Evolutionary conservation across 2,113 vertebrate genomes (phyloP).

Genomic region (Apteryx owenii): DNA sequence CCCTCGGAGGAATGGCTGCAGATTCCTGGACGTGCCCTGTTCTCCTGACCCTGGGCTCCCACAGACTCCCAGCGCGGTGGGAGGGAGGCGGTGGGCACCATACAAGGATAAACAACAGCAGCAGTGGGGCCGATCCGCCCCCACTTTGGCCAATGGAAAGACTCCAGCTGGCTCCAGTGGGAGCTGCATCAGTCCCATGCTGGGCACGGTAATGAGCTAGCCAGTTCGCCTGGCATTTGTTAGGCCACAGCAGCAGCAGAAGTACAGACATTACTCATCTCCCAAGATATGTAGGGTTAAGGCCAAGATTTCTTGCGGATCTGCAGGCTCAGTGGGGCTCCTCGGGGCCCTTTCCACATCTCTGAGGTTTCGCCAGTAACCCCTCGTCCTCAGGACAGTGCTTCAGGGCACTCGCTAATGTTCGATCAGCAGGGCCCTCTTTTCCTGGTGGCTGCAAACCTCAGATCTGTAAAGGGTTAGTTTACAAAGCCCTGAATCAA

Average conservation of each 20-base stretch:
- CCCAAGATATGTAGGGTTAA: not conserved
- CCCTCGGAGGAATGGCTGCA: not conserved
- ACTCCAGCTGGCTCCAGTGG: slow-evolving; percentile 35
- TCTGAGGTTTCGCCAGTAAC: not conserved
- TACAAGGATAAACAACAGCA: not conserved
- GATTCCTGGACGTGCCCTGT: not conserved
- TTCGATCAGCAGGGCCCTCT: not conserved
- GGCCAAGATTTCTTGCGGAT: slow-evolving; percentile 48
- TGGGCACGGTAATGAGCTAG: not conserved
- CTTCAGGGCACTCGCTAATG: not conserved
- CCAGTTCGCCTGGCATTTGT: slow-evolving; percentile 45
- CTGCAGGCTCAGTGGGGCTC: not conserved
- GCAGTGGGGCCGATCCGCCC: not conserved
- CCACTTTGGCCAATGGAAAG: not conserved
- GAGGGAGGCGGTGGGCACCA: not conserved
- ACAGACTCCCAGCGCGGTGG: accelerated
- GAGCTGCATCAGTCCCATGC: not conserved
- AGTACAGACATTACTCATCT: slow-evolving; percentile 43
- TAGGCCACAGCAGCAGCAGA: slow-evolving; percentile 3
- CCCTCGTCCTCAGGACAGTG: not conserved
- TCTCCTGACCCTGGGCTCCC: not conserved
- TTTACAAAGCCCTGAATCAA: not conserved
- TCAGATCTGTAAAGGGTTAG: accelerated
- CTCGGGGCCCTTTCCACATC: not conserved
- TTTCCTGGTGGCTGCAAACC: not conserved